Evolutionary conservation across 2,113 vertebrate species (phyloP), one percentile per base, ranked within the genome.

Genomic region (Bubo bubo): DNA sequence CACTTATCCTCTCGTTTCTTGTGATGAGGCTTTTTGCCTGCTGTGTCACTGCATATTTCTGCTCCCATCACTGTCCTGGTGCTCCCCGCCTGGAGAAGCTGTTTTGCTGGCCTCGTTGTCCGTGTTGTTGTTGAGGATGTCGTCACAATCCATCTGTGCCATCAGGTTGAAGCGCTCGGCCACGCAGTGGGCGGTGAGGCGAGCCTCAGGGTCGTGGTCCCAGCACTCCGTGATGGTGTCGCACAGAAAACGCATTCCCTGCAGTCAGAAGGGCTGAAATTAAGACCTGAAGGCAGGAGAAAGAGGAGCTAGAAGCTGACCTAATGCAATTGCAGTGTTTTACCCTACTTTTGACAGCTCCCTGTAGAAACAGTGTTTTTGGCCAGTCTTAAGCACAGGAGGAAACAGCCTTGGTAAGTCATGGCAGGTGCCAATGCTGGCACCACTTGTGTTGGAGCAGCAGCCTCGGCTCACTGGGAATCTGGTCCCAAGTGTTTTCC

Each of bases 171-270:
- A 98, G 80, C 99, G 98, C 95, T 99, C 99, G 6, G 99, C 99
- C 95, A 99, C 99, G 3, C 99, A 99, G 97, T 99, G 98, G 17
- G 99, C 99, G 0, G 99, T 99, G 84, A 99, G 98, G 8, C 99
- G 98, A n/a, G 99, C 99, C 95, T 99, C 99, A 0, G 99, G 99
- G 97, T 99, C 99, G 2, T 99, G 99, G 91, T 99, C 99, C 99
- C 99, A 99, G 95, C 99, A 99, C 97, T 99, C 99, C 0, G 97
- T 98, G 95, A 99, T 98, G 76, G 99, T 99, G 91, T 99, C 98
- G 7, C 99, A 99, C 95, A 99, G 98, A 34, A 99, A 87, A 8
- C 97, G 97, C 99, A 99, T 98, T 17, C 99, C 99, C 99, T 99
- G 97, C 12, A 50, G 81, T 4, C 58, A 88, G 37, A 91, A 22